A percentile compares a stretch with the other conserved stretches of the same genome.
Conservation (phyloP, 23 tunicate species). For the Ciona savignyi region DNA sequence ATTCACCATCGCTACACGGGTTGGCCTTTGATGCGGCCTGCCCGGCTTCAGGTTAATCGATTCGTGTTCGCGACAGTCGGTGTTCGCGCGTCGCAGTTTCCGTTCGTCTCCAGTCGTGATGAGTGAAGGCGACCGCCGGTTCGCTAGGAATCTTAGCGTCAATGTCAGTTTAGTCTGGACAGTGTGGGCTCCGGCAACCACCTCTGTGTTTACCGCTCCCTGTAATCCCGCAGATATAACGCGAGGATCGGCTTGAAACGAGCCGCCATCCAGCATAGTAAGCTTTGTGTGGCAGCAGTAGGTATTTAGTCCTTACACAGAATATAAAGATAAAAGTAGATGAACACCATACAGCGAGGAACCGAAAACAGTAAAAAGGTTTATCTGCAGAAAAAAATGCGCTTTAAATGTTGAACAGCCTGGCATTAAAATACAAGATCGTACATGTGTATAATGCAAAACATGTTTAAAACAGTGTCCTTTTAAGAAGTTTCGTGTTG, state of each 20-base stretch:
- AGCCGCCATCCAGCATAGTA: neutral
- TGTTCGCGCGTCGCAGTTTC: slow-evolving; percentile 2
- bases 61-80: slow-evolving; percentile 2
- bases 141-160: neutral
- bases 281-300: no score
- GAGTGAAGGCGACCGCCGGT: neutral
- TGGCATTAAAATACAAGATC: no score
- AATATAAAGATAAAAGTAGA: no score
- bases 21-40: neutral
- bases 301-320: no score
- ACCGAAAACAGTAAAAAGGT: no score
- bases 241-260: neutral
- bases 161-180: slow-evolving; percentile 1
- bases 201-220: neutral
- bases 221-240: neutral
- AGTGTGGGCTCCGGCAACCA: neutral
- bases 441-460: no score
- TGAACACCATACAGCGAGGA: no score
- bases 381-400: no score
- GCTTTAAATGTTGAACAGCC: no score
- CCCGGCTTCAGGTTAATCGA: neutral
- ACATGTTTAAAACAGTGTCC: no score
- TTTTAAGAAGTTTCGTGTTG: neutral
- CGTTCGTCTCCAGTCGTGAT: neutral
- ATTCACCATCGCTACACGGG: neutral